Base-by-base conservation (phyloP, 64 coral and sea anemone genomes). In the Pocillopora verrucosa region DNA sequence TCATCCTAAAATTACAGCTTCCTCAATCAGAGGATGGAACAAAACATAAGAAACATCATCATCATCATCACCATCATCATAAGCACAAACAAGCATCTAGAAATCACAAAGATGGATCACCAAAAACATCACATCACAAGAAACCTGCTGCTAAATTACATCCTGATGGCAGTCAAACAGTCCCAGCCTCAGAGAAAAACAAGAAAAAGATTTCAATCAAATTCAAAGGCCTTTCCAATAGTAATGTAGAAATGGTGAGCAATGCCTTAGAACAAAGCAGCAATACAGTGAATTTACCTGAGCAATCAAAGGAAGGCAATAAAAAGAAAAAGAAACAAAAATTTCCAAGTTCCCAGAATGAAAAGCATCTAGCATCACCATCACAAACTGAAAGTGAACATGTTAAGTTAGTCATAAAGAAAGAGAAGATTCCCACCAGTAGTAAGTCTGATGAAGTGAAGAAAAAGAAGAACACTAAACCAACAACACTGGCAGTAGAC, bases 381-480 rank as follows among this genome's bases (percentile, higher is more conserved):
- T 80, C 76, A 6, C 72, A 79, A 22, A 72, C 82, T 80, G 84
- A 92, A 35, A 15, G 86, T 37, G 90, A 92, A 78, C 90, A 74
- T 73, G 90, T 92, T 34, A 92, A 87, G 58, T 58, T 92, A 9
- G 83, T 92, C 74, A 92, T 92, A 11, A 92, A 92, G n/a, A 92
- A 92, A 70, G 74, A 57, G 62, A 87, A 92, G 61, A 67, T 85
- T 85, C 64, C 82, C 2, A 56, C 82, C 25, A 13, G 20, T 13
- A 56, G 9, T 30, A 85, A 85, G 24, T 22, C 65, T 72, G 20
- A 13, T 5, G 82, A 69, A 25, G 19, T n/a, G 4, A 70, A 70
- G 61, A 84, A 70, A 24, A 85, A 85, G 22, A 80, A 72, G 57
- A 79, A 38, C 12, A 5, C 41, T 13, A 41, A 41, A 63, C 37